Evolutionary conservation across 2,113 vertebrate species (phyloP).

Genomic region (Eudyptes chrysolophus): DNA sequence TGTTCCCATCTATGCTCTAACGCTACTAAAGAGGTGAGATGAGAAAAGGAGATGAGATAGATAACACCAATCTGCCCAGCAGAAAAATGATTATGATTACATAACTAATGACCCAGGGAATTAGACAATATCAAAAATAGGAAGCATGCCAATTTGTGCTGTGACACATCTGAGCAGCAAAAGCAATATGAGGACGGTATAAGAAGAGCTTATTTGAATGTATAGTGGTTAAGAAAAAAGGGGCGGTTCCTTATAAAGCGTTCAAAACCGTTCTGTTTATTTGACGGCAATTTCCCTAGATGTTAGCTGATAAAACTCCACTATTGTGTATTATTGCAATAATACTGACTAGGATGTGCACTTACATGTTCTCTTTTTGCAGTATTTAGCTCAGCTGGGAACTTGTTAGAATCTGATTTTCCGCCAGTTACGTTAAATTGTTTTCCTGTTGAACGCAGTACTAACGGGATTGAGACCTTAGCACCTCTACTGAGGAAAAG

Average conservation of each 20-base stretch:
- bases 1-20: slow-evolving; percentile 56
- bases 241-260: background rate
- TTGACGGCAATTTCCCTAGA: background rate
- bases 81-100: slow-evolving; percentile 74
- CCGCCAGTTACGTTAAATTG: background rate
- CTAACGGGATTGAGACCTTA: background rate
- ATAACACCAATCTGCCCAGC: slow-evolving; percentile 66
- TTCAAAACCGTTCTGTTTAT: background rate
- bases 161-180: slow-evolving; percentile 35
- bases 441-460: background rate
- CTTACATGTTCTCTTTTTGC: background rate
- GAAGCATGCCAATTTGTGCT: slow-evolving; percentile 41
- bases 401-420: background rate
- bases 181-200: background rate
- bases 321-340: background rate
- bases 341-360: background rate
- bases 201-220: background rate
- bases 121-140: slow-evolving; percentile 66
- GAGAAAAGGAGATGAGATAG: slow-evolving; percentile 49
- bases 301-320: background rate
- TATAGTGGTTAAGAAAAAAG: background rate
- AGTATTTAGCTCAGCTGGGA: background rate
- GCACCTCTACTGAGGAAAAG: background rate
- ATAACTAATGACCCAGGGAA: slow-evolving; percentile 76
- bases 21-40: slow-evolving; percentile 59